A percentile compares a stretch with the other conserved stretches of the same genome.
Evolutionary conservation across 2,113 vertebrate species (phyloP).

Genomic region (Bujurquina vittata): DNA sequence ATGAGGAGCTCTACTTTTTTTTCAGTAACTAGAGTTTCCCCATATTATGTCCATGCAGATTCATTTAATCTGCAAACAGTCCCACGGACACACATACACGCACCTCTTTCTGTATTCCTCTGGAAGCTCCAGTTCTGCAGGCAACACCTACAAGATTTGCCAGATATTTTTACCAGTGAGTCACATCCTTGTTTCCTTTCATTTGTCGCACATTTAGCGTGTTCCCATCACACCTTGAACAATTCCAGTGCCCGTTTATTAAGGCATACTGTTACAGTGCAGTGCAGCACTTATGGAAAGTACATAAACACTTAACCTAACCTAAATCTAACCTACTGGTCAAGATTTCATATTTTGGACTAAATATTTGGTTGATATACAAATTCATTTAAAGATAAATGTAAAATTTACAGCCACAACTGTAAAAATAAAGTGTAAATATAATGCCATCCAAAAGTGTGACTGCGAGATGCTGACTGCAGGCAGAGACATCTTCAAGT

Average conservation of each 20-base stretch:
- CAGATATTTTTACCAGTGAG: background rate
- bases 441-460: conserved; percentile 13
- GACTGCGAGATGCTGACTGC: conserved; percentile 43
- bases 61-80: background rate
- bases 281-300: background rate
- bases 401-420: background rate
- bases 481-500: conserved; percentile 52
- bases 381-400: background rate
- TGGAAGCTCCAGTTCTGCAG: conserved; percentile 19
- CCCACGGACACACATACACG: background rate
- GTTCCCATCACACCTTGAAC: background rate
- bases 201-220: background rate
- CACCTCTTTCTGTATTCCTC: background rate
- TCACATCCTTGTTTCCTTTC: conserved; percentile 3
- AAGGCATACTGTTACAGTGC: background rate
- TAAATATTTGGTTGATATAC: background rate
- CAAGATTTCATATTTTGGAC: background rate
- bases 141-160: background rate
- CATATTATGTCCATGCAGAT: background rate
- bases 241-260: background rate
- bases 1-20: background rate
- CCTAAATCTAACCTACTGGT: background rate
- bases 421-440: conserved; percentile 30
- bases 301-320: background rate
- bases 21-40: background rate